A percentile compares a stretch with the other conserved stretches of the same genome.
Evolutionary conservation across 2,888 invertebrate genomes (phyloP).

Genomic region (Furcula furcula): DNA sequence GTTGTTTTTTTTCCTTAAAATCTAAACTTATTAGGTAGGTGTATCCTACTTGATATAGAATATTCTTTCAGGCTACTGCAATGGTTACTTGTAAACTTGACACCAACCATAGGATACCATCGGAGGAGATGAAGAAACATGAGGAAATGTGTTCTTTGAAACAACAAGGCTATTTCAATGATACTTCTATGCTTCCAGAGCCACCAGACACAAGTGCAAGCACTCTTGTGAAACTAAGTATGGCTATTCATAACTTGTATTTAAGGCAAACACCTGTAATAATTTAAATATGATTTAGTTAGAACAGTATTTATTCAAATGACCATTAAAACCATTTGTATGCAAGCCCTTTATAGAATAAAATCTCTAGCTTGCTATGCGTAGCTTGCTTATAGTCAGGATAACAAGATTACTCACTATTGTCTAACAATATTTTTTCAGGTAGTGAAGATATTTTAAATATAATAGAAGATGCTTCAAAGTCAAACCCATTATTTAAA

Average conservation of each 20-base stretch:
- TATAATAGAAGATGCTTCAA: constrained; percentile 52
- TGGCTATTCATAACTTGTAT: too few species aligned
- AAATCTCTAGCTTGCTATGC: too few species aligned
- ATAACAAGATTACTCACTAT: too few species aligned
- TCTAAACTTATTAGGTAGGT: too few species aligned
- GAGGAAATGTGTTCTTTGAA: constrained; percentile 48
- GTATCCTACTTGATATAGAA: too few species aligned
- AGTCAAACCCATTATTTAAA: constrained; percentile 45
- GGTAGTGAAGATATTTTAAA: constrained; percentile 46
- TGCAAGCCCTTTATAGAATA: too few species aligned
- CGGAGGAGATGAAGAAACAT: constrained; percentile 39
- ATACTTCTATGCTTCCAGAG: constrained; percentile 55
- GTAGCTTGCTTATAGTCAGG: too few species aligned
- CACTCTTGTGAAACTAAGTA: constrained; percentile 59
- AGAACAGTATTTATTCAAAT: too few species aligned
- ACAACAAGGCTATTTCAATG: constrained; percentile 44
- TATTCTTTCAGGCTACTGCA: constrained; percentile 37
- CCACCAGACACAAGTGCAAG: constrained; percentile 37
- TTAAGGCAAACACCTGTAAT: too few species aligned
- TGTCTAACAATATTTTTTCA: constrained; percentile 44
- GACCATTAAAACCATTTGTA: too few species aligned
- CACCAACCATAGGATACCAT: constrained; percentile 47
- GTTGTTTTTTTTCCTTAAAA: too few species aligned
- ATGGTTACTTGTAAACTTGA: constrained; percentile 49
- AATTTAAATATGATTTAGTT: too few species aligned